Percentiles rank a stretch among this genome's conserved stretches.
Evolutionary conservation across 2,888 invertebrate species (phyloP).

Genomic region (Acleris emargana): DNA sequence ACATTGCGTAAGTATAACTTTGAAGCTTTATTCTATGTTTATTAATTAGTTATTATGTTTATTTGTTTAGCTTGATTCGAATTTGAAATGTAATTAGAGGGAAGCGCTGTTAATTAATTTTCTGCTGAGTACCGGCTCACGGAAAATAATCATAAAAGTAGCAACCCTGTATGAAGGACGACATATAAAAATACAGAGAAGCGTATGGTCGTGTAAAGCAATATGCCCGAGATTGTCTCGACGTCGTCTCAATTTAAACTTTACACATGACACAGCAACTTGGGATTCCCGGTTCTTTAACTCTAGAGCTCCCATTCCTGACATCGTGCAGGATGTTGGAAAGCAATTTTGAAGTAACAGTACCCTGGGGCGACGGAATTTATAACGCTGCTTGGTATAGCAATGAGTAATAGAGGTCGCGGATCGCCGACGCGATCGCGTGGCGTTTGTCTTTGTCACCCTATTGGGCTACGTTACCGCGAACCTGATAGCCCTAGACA

Average conservation of each 20-base stretch:
- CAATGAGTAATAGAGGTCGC: conserved; percentile 35
- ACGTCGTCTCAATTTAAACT: conserved; percentile 1
- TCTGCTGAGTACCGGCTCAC: not conserved
- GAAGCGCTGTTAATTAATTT: not conserved
- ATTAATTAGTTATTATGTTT: no score
- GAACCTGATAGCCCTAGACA: conserved; percentile 30
- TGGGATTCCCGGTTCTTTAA: no score
- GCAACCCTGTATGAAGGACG: no score
- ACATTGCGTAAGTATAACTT: not conserved
- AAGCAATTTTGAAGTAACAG: conserved; percentile 24
- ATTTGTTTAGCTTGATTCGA: no score
- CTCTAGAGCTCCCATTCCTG: not conserved
- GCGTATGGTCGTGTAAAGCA: conserved; percentile 5
- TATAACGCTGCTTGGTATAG: conserved; percentile 22
- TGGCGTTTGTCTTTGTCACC: conserved; percentile 29
- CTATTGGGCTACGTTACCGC: conserved; percentile 25
- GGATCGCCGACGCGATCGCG: conserved; percentile 17
- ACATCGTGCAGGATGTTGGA: conserved; percentile 16
- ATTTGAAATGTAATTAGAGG: conserved; percentile 14
- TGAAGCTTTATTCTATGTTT: conserved; percentile 12
- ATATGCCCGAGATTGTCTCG: conserved; percentile 13
- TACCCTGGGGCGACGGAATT: conserved; percentile 29
- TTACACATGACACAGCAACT: no score
- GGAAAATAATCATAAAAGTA: no score
- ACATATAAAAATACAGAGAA: conserved; percentile 2